A percentile compares a stretch with the other conserved stretches of the same genome.
These are phyloP conservation scores for Hyalella azteca DNA, from an alignment of 2,888 invertebrate species.

Conservation along the genomic window DNA sequence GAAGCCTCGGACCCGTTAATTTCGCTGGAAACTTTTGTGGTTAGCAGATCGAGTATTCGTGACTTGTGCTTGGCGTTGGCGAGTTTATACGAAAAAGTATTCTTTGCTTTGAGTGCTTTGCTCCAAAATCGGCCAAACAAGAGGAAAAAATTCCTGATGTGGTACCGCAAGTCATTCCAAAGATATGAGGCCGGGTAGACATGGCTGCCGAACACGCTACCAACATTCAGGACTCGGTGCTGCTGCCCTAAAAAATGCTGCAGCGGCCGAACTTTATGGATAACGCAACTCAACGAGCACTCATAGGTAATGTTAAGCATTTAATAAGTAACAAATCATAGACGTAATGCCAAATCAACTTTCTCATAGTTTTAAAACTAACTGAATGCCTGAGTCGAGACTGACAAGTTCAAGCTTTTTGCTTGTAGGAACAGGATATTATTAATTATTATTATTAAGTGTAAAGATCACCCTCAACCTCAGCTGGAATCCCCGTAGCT, in stretches of 20 bases:
- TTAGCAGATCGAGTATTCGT: slow-evolving; percentile 28
- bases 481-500: too few relatives aligned
- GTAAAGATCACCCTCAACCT: too few relatives aligned
- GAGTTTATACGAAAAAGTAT: slow-evolving; percentile 19
- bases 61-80: not conserved
- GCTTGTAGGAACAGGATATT: too few relatives aligned
- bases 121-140: slow-evolving; percentile 25
- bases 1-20: slow-evolving; percentile 1
- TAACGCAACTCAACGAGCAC: too few relatives aligned
- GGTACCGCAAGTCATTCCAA: not conserved
- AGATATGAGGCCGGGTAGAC: slow-evolving; percentile 17
- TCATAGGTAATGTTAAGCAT: too few relatives aligned
- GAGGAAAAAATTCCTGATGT: slow-evolving; percentile 4
- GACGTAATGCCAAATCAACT: too few relatives aligned
- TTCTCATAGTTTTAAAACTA: too few relatives aligned
- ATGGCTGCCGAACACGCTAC: slow-evolving; percentile 17
- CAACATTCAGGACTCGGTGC: not conserved
- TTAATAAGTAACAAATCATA: too few relatives aligned
- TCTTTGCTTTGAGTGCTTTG: not conserved
- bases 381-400: too few relatives aligned
- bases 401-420: too few relatives aligned
- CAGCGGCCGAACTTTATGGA: not conserved
- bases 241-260: not conserved
- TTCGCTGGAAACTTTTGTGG: slow-evolving; percentile 3
- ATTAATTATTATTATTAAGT: too few relatives aligned